These are phyloP conservation scores for Drosophila baimaii DNA, from an alignment of 1,140 invertebrate genomes.

Conservation along the genomic window DNA sequence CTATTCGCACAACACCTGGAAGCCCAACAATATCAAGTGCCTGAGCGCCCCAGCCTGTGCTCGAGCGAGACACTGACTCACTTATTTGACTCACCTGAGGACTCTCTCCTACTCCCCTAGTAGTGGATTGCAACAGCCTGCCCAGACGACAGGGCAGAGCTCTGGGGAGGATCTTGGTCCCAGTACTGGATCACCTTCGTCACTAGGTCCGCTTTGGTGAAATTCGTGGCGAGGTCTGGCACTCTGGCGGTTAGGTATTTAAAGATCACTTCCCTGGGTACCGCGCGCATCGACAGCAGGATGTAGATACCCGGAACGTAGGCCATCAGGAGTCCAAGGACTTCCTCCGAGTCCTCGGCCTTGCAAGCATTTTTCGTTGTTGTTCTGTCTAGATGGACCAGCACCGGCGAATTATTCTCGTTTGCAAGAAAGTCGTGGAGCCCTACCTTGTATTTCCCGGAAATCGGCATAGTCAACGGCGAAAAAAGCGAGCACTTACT, in stretches of 20 bases:
- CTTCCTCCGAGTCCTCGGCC: slow-evolving; percentile 68
- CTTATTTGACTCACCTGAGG: no score
- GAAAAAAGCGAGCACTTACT: no score
- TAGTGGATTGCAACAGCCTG: no score
- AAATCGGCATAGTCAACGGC: no score
- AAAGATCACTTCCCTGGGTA: slow-evolving; percentile 85
- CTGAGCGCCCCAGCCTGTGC: slow-evolving; percentile 41
- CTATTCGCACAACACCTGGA: slow-evolving; percentile 86
- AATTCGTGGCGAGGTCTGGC: slow-evolving; percentile 76
- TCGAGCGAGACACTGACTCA: slow-evolving; percentile 55
- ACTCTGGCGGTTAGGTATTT: slow-evolving; percentile 84
- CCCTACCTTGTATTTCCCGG: slow-evolving; percentile 37
- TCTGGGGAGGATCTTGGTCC: slow-evolving; percentile 53
- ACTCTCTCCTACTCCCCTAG: no score
- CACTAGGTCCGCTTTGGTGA: slow-evolving; percentile 85
- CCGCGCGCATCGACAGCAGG: slow-evolving; percentile 84
- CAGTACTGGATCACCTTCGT: slow-evolving; percentile 84
- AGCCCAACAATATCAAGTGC: slow-evolving; percentile 85
- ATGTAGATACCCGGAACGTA: slow-evolving; percentile 82
- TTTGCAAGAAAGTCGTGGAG: slow-evolving; percentile 60
- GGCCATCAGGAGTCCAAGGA: slow-evolving; percentile 83
- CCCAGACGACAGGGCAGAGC: no score
- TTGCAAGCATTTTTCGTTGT: slow-evolving; percentile 65
- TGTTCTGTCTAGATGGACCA: slow-evolving; percentile 63
- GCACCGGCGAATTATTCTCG: slow-evolving; percentile 46